phyloP scores from a whole-genome alignment of 2,113 vertebrate genomes.

The Scytalopus superciliaris region DNA sequence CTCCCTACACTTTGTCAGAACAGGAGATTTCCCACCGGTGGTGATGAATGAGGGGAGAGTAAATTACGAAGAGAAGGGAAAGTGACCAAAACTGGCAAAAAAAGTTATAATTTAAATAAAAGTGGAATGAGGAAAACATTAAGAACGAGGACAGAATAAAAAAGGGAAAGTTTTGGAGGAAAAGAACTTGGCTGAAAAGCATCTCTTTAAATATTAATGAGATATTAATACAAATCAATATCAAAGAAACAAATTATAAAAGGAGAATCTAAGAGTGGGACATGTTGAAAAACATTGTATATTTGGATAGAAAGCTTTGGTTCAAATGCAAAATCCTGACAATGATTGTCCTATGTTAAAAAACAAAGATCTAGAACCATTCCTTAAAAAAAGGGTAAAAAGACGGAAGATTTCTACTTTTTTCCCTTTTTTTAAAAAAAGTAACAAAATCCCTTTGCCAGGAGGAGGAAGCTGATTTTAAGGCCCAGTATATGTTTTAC shows the following conservation, averaged over 20 bases:
- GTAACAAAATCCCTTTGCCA: background rate
- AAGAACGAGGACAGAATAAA: background rate
- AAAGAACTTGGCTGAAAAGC: background rate
- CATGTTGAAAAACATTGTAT: background rate
- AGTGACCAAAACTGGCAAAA: background rate
- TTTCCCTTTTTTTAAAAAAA: background rate
- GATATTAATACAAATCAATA: background rate
- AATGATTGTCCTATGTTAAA: background rate
- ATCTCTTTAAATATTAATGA: background rate
- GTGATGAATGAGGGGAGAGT: background rate
- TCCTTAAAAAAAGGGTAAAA: background rate
- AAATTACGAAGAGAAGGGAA: conserved; percentile 8
- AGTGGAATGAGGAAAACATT: background rate
- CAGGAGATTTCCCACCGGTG: background rate
- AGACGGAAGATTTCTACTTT: accelerated
- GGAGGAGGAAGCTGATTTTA: background rate
- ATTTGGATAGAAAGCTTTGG: background rate
- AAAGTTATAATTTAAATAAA: background rate
- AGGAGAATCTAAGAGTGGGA: background rate
- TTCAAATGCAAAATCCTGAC: background rate
- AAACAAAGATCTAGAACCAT: background rate
- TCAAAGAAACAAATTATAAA: background rate
- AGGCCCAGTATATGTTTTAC: background rate
- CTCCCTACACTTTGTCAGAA: background rate
- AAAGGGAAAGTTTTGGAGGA: background rate